Evolutionary conservation across 2,888 invertebrate genomes (phyloP), one percentile per base, ranked within the genome.

Genomic region (Pseudococcus longispinus): DNA sequence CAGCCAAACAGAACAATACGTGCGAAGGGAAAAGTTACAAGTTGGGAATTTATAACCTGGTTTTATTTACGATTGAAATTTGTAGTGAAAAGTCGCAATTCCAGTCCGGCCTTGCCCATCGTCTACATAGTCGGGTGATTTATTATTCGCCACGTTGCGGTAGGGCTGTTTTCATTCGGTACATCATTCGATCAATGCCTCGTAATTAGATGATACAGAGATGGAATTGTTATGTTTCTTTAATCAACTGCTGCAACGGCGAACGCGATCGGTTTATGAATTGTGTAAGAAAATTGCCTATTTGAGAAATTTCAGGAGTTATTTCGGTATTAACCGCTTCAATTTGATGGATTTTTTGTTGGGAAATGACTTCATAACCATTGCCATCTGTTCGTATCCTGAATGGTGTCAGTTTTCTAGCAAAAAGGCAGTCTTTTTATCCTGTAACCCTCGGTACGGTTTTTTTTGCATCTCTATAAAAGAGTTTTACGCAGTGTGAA

Each of bases 31-130:
- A 23, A 60, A 60, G 60, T 60, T 60, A 60, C 60, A 60, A 60
- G 60, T 60, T 60, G 60, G 60, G 60, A 60, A 60, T 60, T 60
- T 60, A 60, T 60, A 60, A 60, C 60, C 60, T 9, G 0, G 60
- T 23, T 60, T 60, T 60, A 60, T 60, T 60, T 60, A 60, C 60
- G 60, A 60, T 55, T 23, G 23, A 60, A 60, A 60, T 60, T 60
- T 60, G 60, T 60, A 60, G 23, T 23, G 60, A 23, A 55, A 60
- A 60, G 60, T 60, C 60, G 60, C 60, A 23, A 60, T 60, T 11
- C 60, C 6, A n/a, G 51, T 2, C 11, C 44, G n/a, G n/a, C 55
- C 0, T 1, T 3, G 15, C 55, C 55, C 60, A 6, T n/a, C n/a
- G 60, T 8, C 23, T 11, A 20, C 13, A 20, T 55, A 20, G 11